Evolutionary conservation across 2,797 vertebrate genomes (phyloP).

Genomic region (Rhinophrynus dorsalis): DNA sequence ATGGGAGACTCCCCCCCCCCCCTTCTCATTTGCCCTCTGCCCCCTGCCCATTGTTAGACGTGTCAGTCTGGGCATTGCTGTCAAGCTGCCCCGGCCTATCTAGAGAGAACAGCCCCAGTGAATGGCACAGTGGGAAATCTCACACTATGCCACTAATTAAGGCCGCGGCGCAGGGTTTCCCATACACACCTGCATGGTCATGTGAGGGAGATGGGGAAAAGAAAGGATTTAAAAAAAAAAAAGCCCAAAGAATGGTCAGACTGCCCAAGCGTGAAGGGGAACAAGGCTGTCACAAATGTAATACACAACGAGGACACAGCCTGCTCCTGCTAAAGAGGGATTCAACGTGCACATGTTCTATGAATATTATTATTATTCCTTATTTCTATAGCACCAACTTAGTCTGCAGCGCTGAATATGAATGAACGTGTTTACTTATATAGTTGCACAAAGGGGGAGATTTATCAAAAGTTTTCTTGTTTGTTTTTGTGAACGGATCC

Average conservation of each 20-base stretch:
- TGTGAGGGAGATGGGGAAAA: slow-evolving; percentile 62
- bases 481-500: no score
- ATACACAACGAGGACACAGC: slow-evolving; percentile 14
- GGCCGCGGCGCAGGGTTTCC: slow-evolving; percentile 70
- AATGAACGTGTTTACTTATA: no score
- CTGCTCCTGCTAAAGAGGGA: accelerated
- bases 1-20: neutral
- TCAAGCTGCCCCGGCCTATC: slow-evolving; percentile 50
- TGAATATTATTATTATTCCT: no score
- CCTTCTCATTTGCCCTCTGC: slow-evolving; percentile 16
- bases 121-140: slow-evolving; percentile 77
- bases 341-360: no score
- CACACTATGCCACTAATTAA: slow-evolving; percentile 90
- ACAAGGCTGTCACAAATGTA: slow-evolving; percentile 15
- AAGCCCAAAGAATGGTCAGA: slow-evolving; percentile 40
- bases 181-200: slow-evolving; percentile 91
- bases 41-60: slow-evolving; percentile 64
- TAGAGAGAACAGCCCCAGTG: slow-evolving; percentile 61
- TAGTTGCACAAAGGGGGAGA: no score
- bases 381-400: no score
- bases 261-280: slow-evolving; percentile 58
- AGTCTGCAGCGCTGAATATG: no score
- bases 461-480: no score
- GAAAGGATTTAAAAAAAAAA: neutral
- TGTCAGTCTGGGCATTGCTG: slow-evolving; percentile 62